Base-by-base conservation (phyloP, 2,888 invertebrate genomes). In the Elmis aenea region DNA sequence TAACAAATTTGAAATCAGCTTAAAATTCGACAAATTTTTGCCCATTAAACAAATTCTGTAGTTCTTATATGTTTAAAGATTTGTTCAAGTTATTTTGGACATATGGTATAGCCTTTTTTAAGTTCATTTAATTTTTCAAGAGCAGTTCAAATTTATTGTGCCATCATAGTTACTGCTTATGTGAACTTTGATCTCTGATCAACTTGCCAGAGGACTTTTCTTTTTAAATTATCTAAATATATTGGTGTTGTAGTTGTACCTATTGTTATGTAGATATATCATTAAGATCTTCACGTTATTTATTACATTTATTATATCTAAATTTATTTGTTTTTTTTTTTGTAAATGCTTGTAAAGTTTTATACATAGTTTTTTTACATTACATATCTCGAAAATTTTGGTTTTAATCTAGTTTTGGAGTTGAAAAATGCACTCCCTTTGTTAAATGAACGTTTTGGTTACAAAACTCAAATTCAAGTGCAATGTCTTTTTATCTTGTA, bases 161-260 rank as follows among this genome's bases (percentile, higher is more conserved):
- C 65, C 65, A 66, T 65, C 51, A 28, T 28, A n/a, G 30, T 35
- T 20, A 36, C 35, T 42, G 42, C 50, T 45, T 34, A 35, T 30
- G 32, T 15, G 29, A 31, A 34, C 12, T 5, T 42, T 51, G 54
- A 52, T 54, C 52, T 54, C 50, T 37, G 51, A 46, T 50, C 43
- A 46, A 52, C 52, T 55, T 53, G 59, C 61, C 61, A 58, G 58
- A 61, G 59, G 59, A 62, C 60, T 55, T 49, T 51, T 43, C 42
- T 42, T 45, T 48, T 47, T 48, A 43, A 48, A 51, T 35, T 41
- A 41, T 36, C 36, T 23, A 55, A 55, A 54, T 51, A 51, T 52
- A 51, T 63, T 58, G 66, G 65, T 66, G 68, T 67, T 66, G 64
- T 66, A 67, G 59, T 58, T 66, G 64, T 66, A 67, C 65, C n/a